Evolutionary conservation across 2,797 vertebrate genomes (phyloP), one percentile per base, ranked within the genome.

Genomic region (Centroberyx gerrardi): DNA sequence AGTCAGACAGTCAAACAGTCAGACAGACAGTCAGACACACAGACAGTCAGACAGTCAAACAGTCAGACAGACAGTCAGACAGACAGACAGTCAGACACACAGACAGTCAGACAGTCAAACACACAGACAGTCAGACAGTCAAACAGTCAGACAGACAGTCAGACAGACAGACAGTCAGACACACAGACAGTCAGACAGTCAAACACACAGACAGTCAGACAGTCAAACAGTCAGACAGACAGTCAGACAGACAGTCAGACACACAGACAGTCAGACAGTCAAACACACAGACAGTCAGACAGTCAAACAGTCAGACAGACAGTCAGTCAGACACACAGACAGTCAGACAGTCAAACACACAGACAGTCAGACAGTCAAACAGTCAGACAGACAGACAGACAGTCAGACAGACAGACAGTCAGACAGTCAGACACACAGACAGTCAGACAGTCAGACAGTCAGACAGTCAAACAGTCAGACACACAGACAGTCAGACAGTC

Each of bases 71-170:
- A 76, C 22, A 85, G 8, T 38, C 56, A 66, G 33, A 66, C 14
- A 80, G 22, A 79, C 12, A 78, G 38, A 73, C 59, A 72, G 36
- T n/a, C n/a, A n/a, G n/a, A n/a, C n/a, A 88, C 38, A 80, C 72
- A 83, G 40, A 76, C 22, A 85, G 8, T 38, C 56, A 66, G 33
- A 66, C 14, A 80, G 22, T 78, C 12, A 78, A 33, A 73, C 59
- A 88, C 38, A 80, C 72, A 83, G 40, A 76, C 22, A 85, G 8
- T 38, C 56, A 66, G 33, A 66, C 14, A 80, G 22, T 78, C 12
- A 78, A 33, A 73, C 59, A 72, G 36, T n/a, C n/a, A n/a, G n/a
- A 80, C 72, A 83, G 40, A 76, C 22, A 85, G 8, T 38, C 56
- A 66, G 33, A 66, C 14, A 80, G 22, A 79, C 12, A 78, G 38